phyloP scores from a whole-genome alignment of 2,888 invertebrate species.

The Lomographa bimaculata region DNA sequence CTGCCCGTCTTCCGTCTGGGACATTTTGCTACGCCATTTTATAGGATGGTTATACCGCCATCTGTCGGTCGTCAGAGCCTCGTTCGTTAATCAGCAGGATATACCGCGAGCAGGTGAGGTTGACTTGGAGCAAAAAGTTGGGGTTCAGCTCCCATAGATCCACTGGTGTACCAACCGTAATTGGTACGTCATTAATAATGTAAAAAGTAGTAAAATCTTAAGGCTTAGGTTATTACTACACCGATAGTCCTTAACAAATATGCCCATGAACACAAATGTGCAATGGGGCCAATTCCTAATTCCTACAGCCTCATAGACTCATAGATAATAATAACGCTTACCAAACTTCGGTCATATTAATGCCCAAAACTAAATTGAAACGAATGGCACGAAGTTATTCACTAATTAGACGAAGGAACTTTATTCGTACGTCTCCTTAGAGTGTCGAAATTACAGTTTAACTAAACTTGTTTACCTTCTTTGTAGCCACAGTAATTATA shows the following conservation, averaged over 20 bases:
- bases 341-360: constrained; percentile 35
- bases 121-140: no score
- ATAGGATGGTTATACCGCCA: no score
- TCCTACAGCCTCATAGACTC: constrained; percentile 26
- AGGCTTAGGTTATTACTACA: no score
- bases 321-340: constrained; percentile 33
- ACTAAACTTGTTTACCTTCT: constrained; percentile 74
- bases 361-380: constrained; percentile 64
- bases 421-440: constrained; percentile 51
- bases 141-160: no score
- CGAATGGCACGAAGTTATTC: constrained; percentile 68
- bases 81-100: no score
- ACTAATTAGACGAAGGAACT: constrained; percentile 68
- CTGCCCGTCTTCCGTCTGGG: no score
- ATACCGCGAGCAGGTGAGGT: no score
- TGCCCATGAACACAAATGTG: constrained; percentile 20
- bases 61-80: no score
- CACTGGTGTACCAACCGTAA: no score
- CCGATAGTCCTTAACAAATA: neutral
- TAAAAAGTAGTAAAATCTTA: no score
- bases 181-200: no score
- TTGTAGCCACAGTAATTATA: constrained; percentile 45
- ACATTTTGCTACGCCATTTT: no score
- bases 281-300: constrained; percentile 23
- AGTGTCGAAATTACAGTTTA: constrained; percentile 74